A percentile compares a stretch with the other conserved stretches of the same genome.
These are phyloP conservation scores for Volucella bombylans DNA, from an alignment of 2,888 invertebrate species.

Conservation along the genomic window DNA sequence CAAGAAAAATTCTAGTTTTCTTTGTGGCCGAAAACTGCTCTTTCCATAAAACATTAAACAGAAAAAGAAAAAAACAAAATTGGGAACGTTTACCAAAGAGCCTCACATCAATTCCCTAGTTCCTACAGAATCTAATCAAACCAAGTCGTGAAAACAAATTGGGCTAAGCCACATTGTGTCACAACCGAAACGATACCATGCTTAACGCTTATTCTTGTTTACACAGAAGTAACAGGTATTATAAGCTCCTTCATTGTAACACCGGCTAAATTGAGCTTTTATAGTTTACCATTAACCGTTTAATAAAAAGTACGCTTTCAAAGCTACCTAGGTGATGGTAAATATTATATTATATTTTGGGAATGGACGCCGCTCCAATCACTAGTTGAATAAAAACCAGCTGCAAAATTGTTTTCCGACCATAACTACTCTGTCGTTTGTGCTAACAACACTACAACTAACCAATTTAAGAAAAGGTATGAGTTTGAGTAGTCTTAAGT, in stretches of 20 bases:
- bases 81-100: no score
- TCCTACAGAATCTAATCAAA: neutral
- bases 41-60: no score
- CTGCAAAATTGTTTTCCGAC: constrained; percentile 29
- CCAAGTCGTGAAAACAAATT: constrained; percentile 15
- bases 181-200: constrained; percentile 13
- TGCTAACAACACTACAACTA: constrained; percentile 42
- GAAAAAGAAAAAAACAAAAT: no score
- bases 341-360: constrained; percentile 11
- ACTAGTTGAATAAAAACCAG: constrained; percentile 60
- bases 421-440: constrained; percentile 59
- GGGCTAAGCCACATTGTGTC: constrained; percentile 46
- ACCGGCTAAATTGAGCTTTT: constrained; percentile 41
- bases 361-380: constrained; percentile 27
- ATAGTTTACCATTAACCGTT: neutral
- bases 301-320: constrained; percentile 12
- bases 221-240: constrained; percentile 4
- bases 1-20: no score
- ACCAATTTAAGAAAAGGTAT: constrained; percentile 40
- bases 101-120: neutral
- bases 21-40: no score
- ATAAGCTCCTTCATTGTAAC: constrained; percentile 31
- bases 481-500: neutral
- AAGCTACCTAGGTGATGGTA: constrained; percentile 30
- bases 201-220: constrained; percentile 24